phyloP scores from a whole-genome alignment of 2,113 vertebrate species.

The Epinephelus cyanopodus region DNA sequence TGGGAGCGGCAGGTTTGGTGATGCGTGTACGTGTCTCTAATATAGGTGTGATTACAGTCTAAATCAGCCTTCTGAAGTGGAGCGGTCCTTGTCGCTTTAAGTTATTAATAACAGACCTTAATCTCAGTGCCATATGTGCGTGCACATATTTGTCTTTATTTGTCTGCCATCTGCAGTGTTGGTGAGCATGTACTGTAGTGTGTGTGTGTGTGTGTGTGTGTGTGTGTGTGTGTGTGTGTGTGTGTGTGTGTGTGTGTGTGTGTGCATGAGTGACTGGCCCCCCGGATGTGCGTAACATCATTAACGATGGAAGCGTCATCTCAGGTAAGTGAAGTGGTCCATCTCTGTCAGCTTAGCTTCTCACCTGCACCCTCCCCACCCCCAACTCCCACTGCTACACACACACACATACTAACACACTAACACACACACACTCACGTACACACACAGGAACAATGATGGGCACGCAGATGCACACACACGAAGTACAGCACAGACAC shows the following conservation, averaged over 20 bases:
- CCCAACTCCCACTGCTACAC: neutral
- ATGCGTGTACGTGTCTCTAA: constrained; percentile 40
- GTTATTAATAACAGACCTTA: constrained; percentile 65
- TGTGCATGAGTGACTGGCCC: constrained; percentile 28
- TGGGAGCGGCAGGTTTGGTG: constrained; percentile 8
- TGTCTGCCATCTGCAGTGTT: constrained; percentile 52
- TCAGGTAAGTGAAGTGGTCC: constrained; percentile 71
- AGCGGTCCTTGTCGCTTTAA: constrained; percentile 45
- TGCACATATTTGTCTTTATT: constrained; percentile 56
- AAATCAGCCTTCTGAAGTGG: constrained; percentile 75
- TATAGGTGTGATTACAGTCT: constrained; percentile 88
- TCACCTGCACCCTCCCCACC: constrained; percentile 53
- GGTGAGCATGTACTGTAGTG: constrained; percentile 25
- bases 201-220: constrained; percentile 4
- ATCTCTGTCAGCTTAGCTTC: constrained; percentile 81
- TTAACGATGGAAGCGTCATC: constrained; percentile 68
- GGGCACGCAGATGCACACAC: neutral
- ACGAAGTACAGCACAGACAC: neutral
- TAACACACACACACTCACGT: constrained; percentile 16
- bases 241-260: constrained; percentile 33
- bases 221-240: constrained; percentile 8
- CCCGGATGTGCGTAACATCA: constrained; percentile 67
- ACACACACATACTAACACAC: constrained; percentile 41
- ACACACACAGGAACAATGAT: constrained; percentile 23
- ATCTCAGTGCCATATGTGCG: constrained; percentile 52